phyloP scores from a whole-genome alignment of 2,797 vertebrate species.

The Otus scops region DNA sequence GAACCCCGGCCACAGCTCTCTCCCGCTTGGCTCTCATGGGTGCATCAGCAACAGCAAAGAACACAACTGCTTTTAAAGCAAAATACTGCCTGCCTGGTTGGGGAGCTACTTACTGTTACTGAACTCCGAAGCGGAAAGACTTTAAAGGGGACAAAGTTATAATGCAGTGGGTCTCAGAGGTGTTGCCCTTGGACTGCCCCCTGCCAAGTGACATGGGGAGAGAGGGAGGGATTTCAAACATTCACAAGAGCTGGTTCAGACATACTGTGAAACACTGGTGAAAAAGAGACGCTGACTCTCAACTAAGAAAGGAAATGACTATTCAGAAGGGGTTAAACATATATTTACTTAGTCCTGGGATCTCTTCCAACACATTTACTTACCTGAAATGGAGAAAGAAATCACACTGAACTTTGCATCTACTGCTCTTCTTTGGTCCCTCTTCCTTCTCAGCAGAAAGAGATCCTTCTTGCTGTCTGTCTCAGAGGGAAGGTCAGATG shows the following conservation, averaged over 20 bases:
- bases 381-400: background rate
- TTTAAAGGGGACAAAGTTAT: background rate
- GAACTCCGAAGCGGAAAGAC: background rate
- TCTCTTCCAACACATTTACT: background rate
- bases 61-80: background rate
- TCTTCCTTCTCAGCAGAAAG: background rate
- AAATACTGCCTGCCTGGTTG: background rate
- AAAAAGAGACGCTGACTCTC: background rate
- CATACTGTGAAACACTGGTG: background rate
- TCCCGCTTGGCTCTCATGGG: rapidly evolving
- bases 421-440: background rate
- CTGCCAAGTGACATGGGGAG: background rate
- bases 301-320: background rate
- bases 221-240: background rate
- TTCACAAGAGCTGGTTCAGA: background rate
- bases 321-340: background rate
- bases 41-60: background rate
- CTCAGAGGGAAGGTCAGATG: background rate
- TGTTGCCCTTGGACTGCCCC: background rate
- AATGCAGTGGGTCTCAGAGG: background rate
- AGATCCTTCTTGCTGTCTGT: background rate
- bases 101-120: background rate
- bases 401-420: background rate
- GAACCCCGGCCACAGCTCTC: background rate
- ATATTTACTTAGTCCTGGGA: background rate